Evolutionary conservation across 2,113 vertebrate species (phyloP), one percentile per base, ranked within the genome.

Genomic region (Gobio gobio): DNA sequence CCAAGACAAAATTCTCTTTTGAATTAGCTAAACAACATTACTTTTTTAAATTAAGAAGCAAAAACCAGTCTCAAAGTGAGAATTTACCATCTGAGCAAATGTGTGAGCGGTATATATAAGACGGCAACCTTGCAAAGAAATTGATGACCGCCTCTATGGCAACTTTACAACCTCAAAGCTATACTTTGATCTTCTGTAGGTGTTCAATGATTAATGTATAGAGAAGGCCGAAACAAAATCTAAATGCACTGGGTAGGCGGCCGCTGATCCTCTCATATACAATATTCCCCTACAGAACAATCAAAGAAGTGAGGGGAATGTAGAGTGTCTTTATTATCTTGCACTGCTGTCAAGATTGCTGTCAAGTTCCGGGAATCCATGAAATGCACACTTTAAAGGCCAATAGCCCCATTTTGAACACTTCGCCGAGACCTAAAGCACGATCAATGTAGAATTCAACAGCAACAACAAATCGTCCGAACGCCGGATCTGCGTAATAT

Each of bases 191-290:
- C 45, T 36, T 26, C 63, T 29, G 45, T 29, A 66, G 18, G 61
- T 81, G 8, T 81, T 66, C 16, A 81, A 81, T 81, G 45, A 68
- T 68, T 81, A 54, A 68, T 81, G 49, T 33, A 22, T 36, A 4
- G n/a, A 51, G 45, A 49, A 63, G 45, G 20, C 45, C 43, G 51
- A 81, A 66, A 68, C 78, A 66, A 58, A 58, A 14, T 81, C 16
- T 64, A 51, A 68, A 68, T 3, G 45, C 61, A 68, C 12, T 33
- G 45, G 43, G 14, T 51, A 29, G 40, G n/a, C n/a, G 40, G n/a
- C n/a, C 8, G 7, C 12, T 10, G 16, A 29, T 47, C 33, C 43
- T 13, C n/a, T 66, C 43, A 13, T 7, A 10, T 33, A 24, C 16
- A 64, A 49, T 61, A 14, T 29, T 51, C 26, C 36, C 45, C 45